Conservation (phyloP, 1,140 invertebrate species). For the Zaprionus vittiger region DNA sequence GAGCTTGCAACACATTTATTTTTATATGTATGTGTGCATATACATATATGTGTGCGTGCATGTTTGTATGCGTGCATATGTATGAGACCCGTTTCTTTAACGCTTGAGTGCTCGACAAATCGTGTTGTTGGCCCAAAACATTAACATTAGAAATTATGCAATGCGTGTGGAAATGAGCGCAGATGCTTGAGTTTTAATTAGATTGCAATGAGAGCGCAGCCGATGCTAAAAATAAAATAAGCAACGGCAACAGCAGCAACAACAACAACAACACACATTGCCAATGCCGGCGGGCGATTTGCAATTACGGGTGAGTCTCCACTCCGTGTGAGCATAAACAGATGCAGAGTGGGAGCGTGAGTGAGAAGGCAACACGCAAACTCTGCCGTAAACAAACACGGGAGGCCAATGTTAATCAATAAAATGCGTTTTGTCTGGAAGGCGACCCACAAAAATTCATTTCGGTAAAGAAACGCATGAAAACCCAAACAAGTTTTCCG, state of each 20-base stretch:
- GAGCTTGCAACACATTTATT: slow-evolving; percentile 25
- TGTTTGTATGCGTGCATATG: not conserved
- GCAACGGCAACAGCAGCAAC: not conserved
- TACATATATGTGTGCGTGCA: not conserved
- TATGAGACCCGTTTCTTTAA: slow-evolving; percentile 39
- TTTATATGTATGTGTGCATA: not conserved
- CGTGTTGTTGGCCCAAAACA: slow-evolving; percentile 32
- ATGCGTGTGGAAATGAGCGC: slow-evolving; percentile 75
- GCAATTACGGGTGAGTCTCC: slow-evolving; percentile 5
- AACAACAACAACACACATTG: slow-evolving; percentile 17
- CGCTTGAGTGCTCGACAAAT: slow-evolving; percentile 56
- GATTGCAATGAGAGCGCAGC: slow-evolving; percentile 69
- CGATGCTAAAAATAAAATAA: slow-evolving; percentile 65
- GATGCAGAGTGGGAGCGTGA: not conserved
- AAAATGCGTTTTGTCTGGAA: slow-evolving; percentile 40
- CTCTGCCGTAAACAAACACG: slow-evolving; percentile 53
- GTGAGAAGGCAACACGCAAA: not conserved
- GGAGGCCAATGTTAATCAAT: slow-evolving; percentile 51
- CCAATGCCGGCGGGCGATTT: slow-evolving; percentile 45
- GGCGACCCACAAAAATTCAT: slow-evolving; percentile 8
- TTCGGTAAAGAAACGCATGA: slow-evolving; percentile 50
- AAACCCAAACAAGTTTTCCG: slow-evolving; percentile 75
- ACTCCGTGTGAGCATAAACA: slow-evolving; percentile 16
- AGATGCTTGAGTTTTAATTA: slow-evolving; percentile 71
- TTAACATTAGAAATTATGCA: slow-evolving; percentile 71